phyloP scores from a whole-genome alignment of 2,113 vertebrate genomes.

The Prinia subflava region DNA sequence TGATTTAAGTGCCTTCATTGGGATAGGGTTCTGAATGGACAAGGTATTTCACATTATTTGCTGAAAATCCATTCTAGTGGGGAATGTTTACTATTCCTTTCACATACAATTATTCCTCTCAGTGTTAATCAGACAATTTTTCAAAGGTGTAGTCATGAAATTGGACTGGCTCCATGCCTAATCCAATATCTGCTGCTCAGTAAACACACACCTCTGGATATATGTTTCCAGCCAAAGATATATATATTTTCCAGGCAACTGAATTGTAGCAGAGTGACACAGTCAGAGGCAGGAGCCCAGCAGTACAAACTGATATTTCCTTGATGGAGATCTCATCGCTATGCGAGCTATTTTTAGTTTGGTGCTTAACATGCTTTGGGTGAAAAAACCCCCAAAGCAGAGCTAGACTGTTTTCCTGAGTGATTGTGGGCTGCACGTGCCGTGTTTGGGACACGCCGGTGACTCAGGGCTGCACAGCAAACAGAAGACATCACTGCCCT shows the following conservation, averaged over 20 bases:
- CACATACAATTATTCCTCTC: conserved; percentile 42
- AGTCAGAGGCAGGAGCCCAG: background rate
- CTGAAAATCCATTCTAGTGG: background rate
- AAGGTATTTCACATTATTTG: background rate
- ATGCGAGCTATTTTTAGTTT: background rate
- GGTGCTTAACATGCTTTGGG: background rate
- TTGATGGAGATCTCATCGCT: background rate
- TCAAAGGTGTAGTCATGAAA: conserved; percentile 33
- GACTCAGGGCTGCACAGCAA: background rate
- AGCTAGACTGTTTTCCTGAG: background rate
- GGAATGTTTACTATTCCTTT: conserved; percentile 29
- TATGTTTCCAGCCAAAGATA: background rate
- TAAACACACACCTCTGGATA: background rate
- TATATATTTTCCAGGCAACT: background rate
- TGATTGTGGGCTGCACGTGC: background rate
- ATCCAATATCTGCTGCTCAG: conserved; percentile 22
- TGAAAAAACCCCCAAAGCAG: background rate
- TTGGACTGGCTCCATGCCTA: conserved; percentile 10
- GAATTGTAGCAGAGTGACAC: conserved; percentile 21
- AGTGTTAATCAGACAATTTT: conserved; percentile 43
- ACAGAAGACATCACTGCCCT: background rate
- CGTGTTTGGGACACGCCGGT: background rate
- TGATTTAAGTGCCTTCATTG: background rate
- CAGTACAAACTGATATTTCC: background rate
- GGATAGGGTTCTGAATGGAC: background rate